Evolutionary conservation across 2,113 vertebrate genomes (phyloP).

Genomic region (Centrocercus urophasianus): DNA sequence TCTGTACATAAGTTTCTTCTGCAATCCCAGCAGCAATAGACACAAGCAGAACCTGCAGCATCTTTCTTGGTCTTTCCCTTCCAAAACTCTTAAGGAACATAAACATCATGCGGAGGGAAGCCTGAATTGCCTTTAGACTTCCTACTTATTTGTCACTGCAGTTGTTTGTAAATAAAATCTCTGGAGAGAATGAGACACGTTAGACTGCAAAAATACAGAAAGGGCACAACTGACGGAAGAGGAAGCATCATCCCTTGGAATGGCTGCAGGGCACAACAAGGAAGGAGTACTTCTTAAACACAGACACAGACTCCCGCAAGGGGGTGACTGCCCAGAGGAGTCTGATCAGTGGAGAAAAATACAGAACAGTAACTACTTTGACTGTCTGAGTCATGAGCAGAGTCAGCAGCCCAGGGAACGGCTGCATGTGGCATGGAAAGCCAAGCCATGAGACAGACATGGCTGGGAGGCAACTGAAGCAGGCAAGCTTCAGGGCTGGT

Average conservation of each 20-base stretch:
- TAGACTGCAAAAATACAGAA: not conserved
- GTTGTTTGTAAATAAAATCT: slow-evolving; percentile 8
- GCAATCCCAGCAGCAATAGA: not conserved
- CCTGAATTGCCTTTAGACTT: not conserved
- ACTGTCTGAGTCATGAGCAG: not conserved
- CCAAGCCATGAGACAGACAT: fast-evolving
- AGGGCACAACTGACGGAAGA: not conserved
- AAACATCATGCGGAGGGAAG: not conserved
- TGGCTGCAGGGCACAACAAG: not conserved
- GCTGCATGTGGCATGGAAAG: fast-evolving
- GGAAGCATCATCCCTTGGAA: not conserved
- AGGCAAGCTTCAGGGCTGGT: not conserved
- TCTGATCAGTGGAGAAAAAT: not conserved
- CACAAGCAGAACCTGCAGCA: not conserved
- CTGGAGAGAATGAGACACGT: not conserved
- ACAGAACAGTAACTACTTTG: not conserved
- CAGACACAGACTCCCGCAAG: not conserved
- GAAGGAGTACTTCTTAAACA: not conserved
- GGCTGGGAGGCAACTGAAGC: not conserved
- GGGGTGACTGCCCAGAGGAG: not conserved
- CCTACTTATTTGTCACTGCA: not conserved
- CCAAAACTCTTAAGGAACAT: not conserved
- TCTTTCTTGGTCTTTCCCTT: not conserved
- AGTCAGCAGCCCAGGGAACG: fast-evolving
- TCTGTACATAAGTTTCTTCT: fast-evolving